These are phyloP conservation scores for Drosophila neutralis DNA, from an alignment of 2,888 invertebrate species.

Conservation along the genomic window DNA sequence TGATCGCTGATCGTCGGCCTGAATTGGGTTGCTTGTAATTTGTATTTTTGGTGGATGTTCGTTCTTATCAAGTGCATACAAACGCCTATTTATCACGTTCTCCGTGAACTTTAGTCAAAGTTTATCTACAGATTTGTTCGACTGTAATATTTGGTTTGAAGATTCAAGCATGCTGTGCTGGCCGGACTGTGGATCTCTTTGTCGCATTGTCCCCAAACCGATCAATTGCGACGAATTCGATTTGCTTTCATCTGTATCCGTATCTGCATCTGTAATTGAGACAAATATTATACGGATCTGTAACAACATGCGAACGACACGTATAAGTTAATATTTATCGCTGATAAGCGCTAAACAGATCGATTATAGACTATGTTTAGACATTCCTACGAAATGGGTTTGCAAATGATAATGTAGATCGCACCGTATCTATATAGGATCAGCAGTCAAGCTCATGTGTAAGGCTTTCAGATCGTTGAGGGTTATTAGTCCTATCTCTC, in stretches of 20 bases:
- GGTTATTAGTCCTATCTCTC: conserved; percentile 31
- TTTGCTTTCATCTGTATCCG: conserved; percentile 16
- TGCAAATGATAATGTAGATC: conserved; percentile 22
- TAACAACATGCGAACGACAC: conserved; percentile 7
- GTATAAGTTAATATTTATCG: conserved; percentile 55
- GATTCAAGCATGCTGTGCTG: conserved; percentile 18
- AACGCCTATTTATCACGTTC: conserved; percentile 82
- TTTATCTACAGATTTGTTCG: conserved; percentile 75
- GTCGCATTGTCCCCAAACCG: conserved; percentile 38
- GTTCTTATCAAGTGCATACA: conserved; percentile 65
- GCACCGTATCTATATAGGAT: conserved; percentile 54
- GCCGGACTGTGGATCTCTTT: conserved; percentile 58
- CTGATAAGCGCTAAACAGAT: conserved; percentile 44
- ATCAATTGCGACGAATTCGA: conserved; percentile 28
- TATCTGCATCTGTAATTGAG: conserved; percentile 11
- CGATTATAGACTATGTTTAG: conserved; percentile 15
- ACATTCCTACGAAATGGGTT: conserved; percentile 15
- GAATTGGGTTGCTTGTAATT: conserved; percentile 35
- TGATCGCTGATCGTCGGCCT: conserved; percentile 48
- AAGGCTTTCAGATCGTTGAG: conserved; percentile 41
- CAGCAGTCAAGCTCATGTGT: conserved; percentile 55
- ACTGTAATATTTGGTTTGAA: conserved; percentile 8
- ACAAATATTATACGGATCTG: conserved; percentile 34
- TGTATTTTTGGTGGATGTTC: conserved; percentile 39
- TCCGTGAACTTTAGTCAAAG: conserved; percentile 84